Percentiles rank a stretch among this genome's conserved stretches.
Evolutionary conservation across 2,888 invertebrate species (phyloP).

Genomic region (Trisateles emortualis): DNA sequence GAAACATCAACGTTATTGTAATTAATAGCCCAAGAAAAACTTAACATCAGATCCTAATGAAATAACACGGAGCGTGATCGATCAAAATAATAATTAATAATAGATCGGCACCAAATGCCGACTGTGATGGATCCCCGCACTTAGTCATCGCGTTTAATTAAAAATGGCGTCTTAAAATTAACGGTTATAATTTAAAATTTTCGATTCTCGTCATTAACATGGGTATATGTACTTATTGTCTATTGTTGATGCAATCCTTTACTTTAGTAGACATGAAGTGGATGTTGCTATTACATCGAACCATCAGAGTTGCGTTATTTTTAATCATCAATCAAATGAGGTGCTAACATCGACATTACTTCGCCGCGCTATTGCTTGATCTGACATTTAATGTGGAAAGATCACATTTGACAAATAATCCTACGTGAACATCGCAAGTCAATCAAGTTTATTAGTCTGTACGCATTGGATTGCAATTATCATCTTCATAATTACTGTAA

Average conservation of each 20-base stretch:
- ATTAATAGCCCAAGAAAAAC: conserved; percentile 75
- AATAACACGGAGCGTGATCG: conserved; percentile 82
- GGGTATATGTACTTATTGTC: conserved; percentile 44
- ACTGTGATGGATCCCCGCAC: conserved; percentile 79
- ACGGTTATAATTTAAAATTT: conserved; percentile 77
- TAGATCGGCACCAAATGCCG: conserved; percentile 74
- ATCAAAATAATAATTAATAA: conserved; percentile 86
- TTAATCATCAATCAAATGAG: conserved; percentile 69
- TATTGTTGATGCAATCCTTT: conserved; percentile 47
- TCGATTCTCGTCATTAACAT: conserved; percentile 68
- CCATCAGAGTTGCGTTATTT: conserved; percentile 65
- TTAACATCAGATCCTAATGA: conserved; percentile 75
- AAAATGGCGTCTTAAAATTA: conserved; percentile 79
- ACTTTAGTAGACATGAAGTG: conserved; percentile 39
- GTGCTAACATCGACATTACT: conserved; percentile 47
- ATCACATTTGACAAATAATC: conserved; percentile 56
- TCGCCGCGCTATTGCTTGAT: conserved; percentile 35
- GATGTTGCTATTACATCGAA: conserved; percentile 42
- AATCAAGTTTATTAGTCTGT: conserved; percentile 40
- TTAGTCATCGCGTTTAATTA: conserved; percentile 86
- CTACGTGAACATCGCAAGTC: conserved; percentile 31
- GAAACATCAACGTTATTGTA: conserved; percentile 42
- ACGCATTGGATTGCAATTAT: conserved; percentile 35
- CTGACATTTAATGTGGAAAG: conserved; percentile 55
- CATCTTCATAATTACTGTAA: conserved; percentile 43